phyloP scores from a whole-genome alignment of 2,113 vertebrate genomes.

The Myodes glareolus region DNA sequence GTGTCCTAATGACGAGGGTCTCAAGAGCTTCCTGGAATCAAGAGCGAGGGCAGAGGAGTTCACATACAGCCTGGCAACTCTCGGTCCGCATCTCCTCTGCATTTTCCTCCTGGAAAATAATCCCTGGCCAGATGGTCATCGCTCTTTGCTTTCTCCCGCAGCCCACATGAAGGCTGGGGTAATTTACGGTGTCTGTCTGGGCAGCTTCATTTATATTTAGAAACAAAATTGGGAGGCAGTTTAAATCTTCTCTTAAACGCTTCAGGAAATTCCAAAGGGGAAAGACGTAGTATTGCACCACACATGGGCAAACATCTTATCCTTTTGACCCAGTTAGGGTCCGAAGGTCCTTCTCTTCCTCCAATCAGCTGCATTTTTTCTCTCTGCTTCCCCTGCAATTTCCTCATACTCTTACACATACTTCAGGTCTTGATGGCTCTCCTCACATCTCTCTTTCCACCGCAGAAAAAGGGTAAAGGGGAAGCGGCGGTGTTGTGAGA shows the following conservation, averaged over 20 bases:
- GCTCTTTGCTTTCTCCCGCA: slow-evolving; percentile 55
- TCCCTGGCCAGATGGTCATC: slow-evolving; percentile 32
- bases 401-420: background rate
- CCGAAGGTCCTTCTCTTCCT: background rate
- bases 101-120: slow-evolving; percentile 19
- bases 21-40: background rate
- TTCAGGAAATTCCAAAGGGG: slow-evolving; percentile 19
- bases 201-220: slow-evolving; percentile 26
- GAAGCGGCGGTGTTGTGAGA: background rate
- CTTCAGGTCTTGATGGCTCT: background rate
- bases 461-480: background rate
- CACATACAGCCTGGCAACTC: background rate
- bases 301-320: background rate
- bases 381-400: background rate
- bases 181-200: background rate
- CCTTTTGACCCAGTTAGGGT: background rate
- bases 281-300: background rate
- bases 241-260: slow-evolving; percentile 34
- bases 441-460: background rate
- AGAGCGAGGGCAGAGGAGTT: background rate
- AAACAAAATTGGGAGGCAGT: slow-evolving; percentile 38
- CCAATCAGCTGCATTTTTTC: background rate
- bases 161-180: slow-evolving; percentile 11
- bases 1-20: background rate
- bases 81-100: background rate